phyloP scores from a whole-genome alignment of 2,113 vertebrate genomes.

The Narcine bancroftii region DNA sequence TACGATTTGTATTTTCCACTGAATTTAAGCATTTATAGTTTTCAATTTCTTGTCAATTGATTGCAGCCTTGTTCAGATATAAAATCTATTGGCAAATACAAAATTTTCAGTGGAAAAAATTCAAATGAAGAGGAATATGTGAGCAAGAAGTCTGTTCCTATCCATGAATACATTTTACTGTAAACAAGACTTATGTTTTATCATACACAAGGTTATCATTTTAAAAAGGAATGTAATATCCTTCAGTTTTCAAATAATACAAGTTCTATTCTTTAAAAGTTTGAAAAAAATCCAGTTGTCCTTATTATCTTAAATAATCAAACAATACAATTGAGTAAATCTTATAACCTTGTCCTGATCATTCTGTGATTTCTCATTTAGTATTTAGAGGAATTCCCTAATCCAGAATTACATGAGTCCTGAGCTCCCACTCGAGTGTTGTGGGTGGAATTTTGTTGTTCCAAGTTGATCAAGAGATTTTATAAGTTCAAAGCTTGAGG shows the following conservation, averaged over 20 bases:
- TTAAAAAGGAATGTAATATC: background rate
- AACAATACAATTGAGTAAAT: background rate
- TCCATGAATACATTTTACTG: background rate
- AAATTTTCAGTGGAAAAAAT: background rate
- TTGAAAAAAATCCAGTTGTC: background rate
- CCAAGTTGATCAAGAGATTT: background rate
- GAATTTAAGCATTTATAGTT: background rate
- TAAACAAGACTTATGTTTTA: background rate
- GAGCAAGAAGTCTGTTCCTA: background rate
- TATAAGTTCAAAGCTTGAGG: background rate
- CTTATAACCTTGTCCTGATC: background rate
- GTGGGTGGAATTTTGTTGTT: background rate
- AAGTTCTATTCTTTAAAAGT: background rate
- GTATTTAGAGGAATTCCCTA: constrained; percentile 13
- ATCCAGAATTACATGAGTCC: constrained; percentile 9
- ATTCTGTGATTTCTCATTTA: background rate
- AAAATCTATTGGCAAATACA: background rate
- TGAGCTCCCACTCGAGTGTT: background rate
- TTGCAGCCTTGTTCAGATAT: background rate
- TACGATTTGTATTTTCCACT: background rate
- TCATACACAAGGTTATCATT: background rate
- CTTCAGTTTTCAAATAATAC: background rate
- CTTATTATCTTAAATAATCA: background rate
- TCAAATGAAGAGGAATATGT: background rate
- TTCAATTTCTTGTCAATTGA: background rate